Conservation (phyloP, 2,888 invertebrate genomes). For the Drosophila nr. perissopoda region DNA sequence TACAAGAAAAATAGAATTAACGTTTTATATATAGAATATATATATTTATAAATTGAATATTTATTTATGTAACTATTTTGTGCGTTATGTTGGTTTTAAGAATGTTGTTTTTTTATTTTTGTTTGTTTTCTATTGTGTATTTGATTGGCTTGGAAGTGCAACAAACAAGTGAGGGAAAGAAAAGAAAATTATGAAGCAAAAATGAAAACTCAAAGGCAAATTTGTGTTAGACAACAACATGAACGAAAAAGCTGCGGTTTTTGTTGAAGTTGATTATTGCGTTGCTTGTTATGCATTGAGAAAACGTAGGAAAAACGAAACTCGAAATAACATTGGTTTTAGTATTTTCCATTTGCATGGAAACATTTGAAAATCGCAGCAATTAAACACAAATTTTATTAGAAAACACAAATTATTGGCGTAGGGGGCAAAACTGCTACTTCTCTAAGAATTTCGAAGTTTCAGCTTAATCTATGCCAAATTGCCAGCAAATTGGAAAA, state of each 20-base stretch:
- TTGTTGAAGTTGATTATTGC: conserved; percentile 31
- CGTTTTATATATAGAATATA: conserved; percentile 56
- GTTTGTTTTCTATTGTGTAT: conserved; percentile 23
- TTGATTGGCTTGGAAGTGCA: conserved; percentile 48
- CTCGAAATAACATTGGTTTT: conserved; percentile 15
- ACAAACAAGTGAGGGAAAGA: conserved; percentile 23
- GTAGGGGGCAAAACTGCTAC: conserved; percentile 3
- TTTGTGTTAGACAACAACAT: conserved; percentile 32
- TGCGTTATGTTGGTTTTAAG: conserved; percentile 26
- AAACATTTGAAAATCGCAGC: conserved; percentile 43
- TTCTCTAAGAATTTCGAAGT: background rate
- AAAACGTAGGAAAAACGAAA: conserved; percentile 20
- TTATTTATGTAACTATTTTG: conserved; percentile 36
- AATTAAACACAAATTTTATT: conserved; percentile 28
- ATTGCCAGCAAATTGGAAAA: background rate
- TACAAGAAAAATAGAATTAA: conserved; percentile 77
- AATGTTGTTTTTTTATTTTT: conserved; percentile 27
- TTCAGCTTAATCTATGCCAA: conserved; percentile 1
- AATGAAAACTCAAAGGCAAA: conserved; percentile 33
- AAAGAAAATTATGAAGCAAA: background rate
- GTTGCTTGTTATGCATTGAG: conserved; percentile 37
- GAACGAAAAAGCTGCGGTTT: conserved; percentile 41
- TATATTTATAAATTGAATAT: conserved; percentile 38
- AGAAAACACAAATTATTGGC: conserved; percentile 26
- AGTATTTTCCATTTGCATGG: conserved; percentile 1